Conservation (phyloP, 2,888 invertebrate species). For the Tipula lateralis region DNA sequence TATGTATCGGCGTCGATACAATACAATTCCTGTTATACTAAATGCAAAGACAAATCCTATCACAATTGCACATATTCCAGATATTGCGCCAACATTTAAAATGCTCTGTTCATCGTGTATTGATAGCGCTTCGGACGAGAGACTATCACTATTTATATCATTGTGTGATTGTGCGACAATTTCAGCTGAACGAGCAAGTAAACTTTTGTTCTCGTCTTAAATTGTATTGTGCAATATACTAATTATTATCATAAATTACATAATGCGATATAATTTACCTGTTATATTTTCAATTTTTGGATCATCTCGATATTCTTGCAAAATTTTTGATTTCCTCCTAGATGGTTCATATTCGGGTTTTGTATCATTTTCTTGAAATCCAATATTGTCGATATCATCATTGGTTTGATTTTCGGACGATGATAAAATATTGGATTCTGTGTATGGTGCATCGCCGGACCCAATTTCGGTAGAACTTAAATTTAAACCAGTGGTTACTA, state of each 20-base stretch:
- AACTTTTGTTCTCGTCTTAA: conserved; percentile 39
- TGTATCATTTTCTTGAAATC: conserved; percentile 37
- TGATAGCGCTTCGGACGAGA: conserved; percentile 46
- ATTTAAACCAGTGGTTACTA: neutral
- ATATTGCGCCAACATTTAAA: conserved; percentile 59
- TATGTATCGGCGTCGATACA: conserved; percentile 66
- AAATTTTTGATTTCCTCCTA: conserved; percentile 42
- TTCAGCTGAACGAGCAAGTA: conserved; percentile 43
- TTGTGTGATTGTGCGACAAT: conserved; percentile 34
- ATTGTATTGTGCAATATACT: neutral
- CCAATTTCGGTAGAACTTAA: neutral
- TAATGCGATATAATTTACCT: conserved; percentile 36
- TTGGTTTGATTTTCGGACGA: neutral
- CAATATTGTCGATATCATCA: neutral
- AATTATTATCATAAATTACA: neutral
- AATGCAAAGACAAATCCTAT: conserved; percentile 60
- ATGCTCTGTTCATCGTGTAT: conserved; percentile 36
- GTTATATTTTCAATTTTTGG: conserved; percentile 44
- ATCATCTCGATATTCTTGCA: conserved; percentile 45
- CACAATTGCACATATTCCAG: conserved; percentile 65
- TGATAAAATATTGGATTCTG: neutral
- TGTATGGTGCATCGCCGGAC: neutral
- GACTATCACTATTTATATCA: conserved; percentile 41
- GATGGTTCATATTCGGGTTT: conserved; percentile 34
- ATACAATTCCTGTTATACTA: conserved; percentile 61